Conservation (phyloP, 2,113 vertebrate species). For the Isurus oxyrinchus region DNA sequence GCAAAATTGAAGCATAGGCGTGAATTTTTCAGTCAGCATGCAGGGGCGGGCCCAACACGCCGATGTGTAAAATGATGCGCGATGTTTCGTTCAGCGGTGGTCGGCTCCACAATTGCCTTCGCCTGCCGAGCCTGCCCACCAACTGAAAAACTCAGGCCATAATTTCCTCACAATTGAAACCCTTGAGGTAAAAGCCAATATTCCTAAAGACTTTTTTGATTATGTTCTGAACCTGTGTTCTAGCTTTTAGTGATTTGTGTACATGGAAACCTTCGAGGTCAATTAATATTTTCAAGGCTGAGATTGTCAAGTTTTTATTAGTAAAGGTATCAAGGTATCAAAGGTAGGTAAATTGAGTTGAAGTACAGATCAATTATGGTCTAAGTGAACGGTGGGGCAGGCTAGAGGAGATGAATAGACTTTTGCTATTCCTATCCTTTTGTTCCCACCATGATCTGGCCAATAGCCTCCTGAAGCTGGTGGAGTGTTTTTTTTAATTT, state of each 20-base stretch:
- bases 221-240: background rate
- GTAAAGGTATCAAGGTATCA: background rate
- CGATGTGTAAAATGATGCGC: too few species aligned
- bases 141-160: too few species aligned
- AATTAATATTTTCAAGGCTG: background rate
- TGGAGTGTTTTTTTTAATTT: background rate
- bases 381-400: background rate
- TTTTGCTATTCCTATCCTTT: background rate
- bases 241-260: background rate
- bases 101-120: too few species aligned
- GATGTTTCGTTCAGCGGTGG: too few species aligned
- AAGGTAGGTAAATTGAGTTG: background rate
- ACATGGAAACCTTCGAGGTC: background rate
- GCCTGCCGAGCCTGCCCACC: too few species aligned
- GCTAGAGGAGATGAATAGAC: background rate
- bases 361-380: background rate
- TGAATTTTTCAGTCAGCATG: too few species aligned
- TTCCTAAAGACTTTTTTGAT: background rate
- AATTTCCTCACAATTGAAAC: background rate
- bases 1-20: background rate
- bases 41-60: too few species aligned
- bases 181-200: background rate
- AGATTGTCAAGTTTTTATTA: background rate
- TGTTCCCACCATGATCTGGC: background rate
- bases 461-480: background rate